A percentile compares a stretch with the other conserved stretches of the same genome.
These are phyloP conservation scores for Geopemphigus sp. DNA, from an alignment of 1,140 invertebrate genomes.

Conservation along the genomic window DNA sequence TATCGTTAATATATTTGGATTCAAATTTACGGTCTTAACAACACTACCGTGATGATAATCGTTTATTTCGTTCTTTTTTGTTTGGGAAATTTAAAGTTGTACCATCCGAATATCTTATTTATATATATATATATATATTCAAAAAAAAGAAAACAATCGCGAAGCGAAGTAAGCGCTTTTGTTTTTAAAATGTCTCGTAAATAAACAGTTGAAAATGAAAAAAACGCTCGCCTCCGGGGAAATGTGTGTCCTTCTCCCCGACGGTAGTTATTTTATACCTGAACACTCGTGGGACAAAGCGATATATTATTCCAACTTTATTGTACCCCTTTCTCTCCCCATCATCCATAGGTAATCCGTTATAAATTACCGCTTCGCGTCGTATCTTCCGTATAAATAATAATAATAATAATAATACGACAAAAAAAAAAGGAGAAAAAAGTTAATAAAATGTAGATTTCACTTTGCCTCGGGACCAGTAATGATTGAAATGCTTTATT, in stretches of 20 bases:
- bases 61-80: too few species aligned
- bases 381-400: conserved; percentile 27
- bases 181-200: conserved; percentile 44
- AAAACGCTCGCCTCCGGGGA: conserved; percentile 29
- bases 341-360: conserved; percentile 40
- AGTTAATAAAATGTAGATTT: conserved; percentile 49
- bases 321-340: conserved; percentile 45
- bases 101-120: conserved; percentile 10
- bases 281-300: conserved; percentile 45
- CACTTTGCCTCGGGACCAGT: conserved; percentile 33
- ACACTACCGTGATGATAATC: neutral
- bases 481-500: conserved; percentile 36
- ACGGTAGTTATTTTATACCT: conserved; percentile 42
- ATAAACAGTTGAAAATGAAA: conserved; percentile 46
- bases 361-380: conserved; percentile 41
- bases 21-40: too few species aligned
- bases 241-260: conserved; percentile 33
- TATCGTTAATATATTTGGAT: too few species aligned
- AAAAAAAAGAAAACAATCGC: too few species aligned
- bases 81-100: neutral
- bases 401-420: too few species aligned
- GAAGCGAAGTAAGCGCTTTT: conserved; percentile 32
- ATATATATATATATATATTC: conserved; percentile 8
- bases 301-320: conserved; percentile 49
- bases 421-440: conserved; percentile 31